phyloP scores from a whole-genome alignment of 2,797 vertebrate species.

The Urocyon cinereoargenteus region DNA sequence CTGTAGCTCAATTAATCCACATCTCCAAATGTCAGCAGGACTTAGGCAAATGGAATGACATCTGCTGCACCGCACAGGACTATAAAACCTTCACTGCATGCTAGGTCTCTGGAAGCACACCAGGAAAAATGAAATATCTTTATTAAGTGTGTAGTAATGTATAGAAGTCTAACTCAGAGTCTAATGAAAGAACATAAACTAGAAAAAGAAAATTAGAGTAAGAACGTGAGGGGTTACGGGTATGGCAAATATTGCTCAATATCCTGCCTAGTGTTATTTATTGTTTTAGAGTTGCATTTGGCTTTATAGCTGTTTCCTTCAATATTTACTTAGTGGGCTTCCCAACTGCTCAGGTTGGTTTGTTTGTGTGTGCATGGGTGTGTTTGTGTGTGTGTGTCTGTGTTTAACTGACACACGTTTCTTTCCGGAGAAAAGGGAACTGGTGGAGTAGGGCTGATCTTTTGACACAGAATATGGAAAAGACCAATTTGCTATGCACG shows the following conservation, averaged over 20 bases:
- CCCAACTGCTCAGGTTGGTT: slow-evolving; percentile 14
- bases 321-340: slow-evolving; percentile 64
- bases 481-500: not conserved
- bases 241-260: slow-evolving; percentile 52
- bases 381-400: not conserved
- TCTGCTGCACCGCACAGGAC: slow-evolving; percentile 95
- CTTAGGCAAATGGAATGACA: slow-evolving; percentile 98
- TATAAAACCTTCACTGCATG: slow-evolving; percentile 93
- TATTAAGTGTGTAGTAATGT: slow-evolving; percentile 83
- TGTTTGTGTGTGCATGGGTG: not conserved
- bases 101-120: slow-evolving; percentile 91
- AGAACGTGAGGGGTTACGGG: slow-evolving; percentile 63
- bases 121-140: slow-evolving; percentile 86
- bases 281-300: slow-evolving; percentile 70
- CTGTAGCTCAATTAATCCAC: slow-evolving; percentile 93
- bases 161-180: slow-evolving; percentile 81
- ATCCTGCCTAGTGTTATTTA: slow-evolving; percentile 70
- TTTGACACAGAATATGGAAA: not conserved
- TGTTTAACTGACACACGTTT: not conserved
- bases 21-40: slow-evolving; percentile 98
- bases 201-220: slow-evolving; percentile 75
- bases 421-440: not conserved
- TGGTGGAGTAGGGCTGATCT: not conserved
- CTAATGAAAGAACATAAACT: slow-evolving; percentile 74
- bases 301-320: slow-evolving; percentile 59